These are phyloP conservation scores for Chascanopsetta lugubris DNA, from an alignment of 2,113 vertebrate species.

Conservation along the genomic window DNA sequence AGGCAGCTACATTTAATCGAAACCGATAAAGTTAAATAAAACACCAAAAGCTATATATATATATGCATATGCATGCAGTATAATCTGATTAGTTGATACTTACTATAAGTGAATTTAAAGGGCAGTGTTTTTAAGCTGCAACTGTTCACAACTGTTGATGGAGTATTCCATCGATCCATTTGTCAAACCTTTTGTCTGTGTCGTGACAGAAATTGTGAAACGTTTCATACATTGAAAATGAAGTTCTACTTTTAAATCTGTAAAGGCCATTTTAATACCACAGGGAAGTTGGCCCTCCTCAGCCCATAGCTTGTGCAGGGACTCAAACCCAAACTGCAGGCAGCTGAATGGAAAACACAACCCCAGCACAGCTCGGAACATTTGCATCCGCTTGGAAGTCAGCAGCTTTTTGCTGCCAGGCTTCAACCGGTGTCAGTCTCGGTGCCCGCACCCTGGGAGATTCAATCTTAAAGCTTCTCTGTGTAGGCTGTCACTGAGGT, in stretches of 20 bases:
- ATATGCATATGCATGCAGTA: no score
- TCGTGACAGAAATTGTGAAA: neutral
- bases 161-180: neutral
- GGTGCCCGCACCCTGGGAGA: constrained; percentile 32
- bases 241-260: neutral
- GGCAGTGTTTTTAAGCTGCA: no score
- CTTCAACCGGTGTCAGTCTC: constrained; percentile 4
- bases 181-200: neutral
- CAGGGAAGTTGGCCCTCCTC: neutral
- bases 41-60: no score
- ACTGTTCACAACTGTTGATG: no score
- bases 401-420: constrained; percentile 21
- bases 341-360: constrained; percentile 15
- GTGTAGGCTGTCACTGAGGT: constrained; percentile 4
- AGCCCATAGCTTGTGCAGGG: neutral
- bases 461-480: constrained; percentile 12
- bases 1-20: neutral
- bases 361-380: neutral
- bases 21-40: no score
- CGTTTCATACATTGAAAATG: neutral
- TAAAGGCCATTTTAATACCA: neutral
- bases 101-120: no score
- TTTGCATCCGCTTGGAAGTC: constrained; percentile 54
- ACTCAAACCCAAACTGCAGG: neutral
- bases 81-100: no score